A percentile compares a stretch with the other conserved stretches of the same genome.
Conservation (phyloP, 2,797 vertebrate species). For the Ceryle rudis region DNA sequence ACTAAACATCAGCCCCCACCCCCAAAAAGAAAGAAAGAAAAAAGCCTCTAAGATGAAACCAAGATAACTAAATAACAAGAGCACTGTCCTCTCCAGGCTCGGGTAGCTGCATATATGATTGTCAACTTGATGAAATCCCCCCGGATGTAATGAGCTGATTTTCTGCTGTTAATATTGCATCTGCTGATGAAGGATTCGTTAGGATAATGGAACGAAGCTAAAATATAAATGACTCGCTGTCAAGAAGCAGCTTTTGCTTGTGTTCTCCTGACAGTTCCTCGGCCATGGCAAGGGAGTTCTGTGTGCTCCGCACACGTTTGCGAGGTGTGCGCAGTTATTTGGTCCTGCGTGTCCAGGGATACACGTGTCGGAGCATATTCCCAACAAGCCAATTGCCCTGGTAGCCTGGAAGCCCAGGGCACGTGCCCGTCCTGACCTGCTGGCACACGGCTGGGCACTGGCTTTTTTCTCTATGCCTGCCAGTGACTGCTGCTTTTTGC, state of each 20-base stretch:
- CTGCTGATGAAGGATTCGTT: slow-evolving; percentile 99
- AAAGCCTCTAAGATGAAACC: slow-evolving; percentile 63
- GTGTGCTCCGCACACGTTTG: background rate
- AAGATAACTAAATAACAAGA: slow-evolving; percentile 85
- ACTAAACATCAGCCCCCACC: background rate
- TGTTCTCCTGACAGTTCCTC: slow-evolving; percentile 93
- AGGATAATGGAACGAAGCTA: slow-evolving; percentile 99
- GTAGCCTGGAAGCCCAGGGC: background rate
- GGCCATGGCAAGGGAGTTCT: slow-evolving; percentile 71
- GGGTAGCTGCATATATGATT: slow-evolving; percentile 96
- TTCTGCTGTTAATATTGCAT: slow-evolving; percentile 99
- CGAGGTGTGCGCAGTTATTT: background rate
- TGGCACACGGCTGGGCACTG: background rate
- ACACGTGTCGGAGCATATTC: background rate
- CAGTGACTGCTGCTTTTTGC: background rate
- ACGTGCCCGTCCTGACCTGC: fast-evolving
- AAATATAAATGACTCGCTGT: slow-evolving; percentile 99
- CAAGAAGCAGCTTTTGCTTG: slow-evolving; percentile 99
- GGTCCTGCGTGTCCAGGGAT: background rate
- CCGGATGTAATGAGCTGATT: slow-evolving; percentile 99
- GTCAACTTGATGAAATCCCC: slow-evolving; percentile 99
- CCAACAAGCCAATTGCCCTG: fast-evolving
- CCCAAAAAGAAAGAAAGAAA: background rate
- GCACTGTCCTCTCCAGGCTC: slow-evolving; percentile 87
- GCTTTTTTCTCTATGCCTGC: background rate